A percentile compares a stretch with the other conserved stretches of the same genome.
Evolutionary conservation across 2,797 vertebrate genomes (phyloP).

Genomic region (Rhincodon typus): DNA sequence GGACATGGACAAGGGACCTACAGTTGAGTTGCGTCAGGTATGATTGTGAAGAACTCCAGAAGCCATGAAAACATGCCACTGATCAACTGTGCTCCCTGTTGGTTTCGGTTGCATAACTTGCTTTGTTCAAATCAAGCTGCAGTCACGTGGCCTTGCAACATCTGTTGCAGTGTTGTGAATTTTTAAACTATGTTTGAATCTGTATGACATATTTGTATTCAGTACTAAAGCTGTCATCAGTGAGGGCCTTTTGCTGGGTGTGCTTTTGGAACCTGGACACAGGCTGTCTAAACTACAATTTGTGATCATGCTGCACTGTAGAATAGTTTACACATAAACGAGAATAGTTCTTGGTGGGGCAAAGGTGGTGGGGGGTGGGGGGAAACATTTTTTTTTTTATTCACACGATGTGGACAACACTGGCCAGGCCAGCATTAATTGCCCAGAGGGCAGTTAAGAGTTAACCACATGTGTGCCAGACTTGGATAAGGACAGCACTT

Average conservation of each 20-base stretch:
- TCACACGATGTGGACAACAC: too few species aligned
- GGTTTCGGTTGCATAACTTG: not conserved
- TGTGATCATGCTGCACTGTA: not conserved
- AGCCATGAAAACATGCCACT: not conserved
- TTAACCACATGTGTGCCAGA: too few species aligned
- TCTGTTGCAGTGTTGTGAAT: not conserved
- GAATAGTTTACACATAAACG: not conserved
- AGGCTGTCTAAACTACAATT: not conserved
- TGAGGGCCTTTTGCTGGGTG: not conserved
- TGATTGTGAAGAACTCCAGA: not conserved
- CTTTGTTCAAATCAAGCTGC: conserved; percentile 21
- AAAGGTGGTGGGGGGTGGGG: too few species aligned
- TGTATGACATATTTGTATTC: not conserved
- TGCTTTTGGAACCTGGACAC: not conserved
- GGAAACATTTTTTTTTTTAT: too few species aligned
- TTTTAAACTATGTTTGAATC: not conserved
- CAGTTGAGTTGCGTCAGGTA: conserved; percentile 80
- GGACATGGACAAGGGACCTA: conserved; percentile 72
- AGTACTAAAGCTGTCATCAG: not conserved
- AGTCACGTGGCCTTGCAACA: not conserved
- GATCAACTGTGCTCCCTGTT: not conserved
- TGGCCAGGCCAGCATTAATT: too few species aligned
- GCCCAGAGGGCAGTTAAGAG: too few species aligned
- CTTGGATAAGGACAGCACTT: too few species aligned
- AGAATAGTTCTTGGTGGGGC: not conserved